These are phyloP conservation scores for Dasypus novemcinctus DNA, from an alignment of 2,113 vertebrate genomes.

Conservation along the genomic window DNA sequence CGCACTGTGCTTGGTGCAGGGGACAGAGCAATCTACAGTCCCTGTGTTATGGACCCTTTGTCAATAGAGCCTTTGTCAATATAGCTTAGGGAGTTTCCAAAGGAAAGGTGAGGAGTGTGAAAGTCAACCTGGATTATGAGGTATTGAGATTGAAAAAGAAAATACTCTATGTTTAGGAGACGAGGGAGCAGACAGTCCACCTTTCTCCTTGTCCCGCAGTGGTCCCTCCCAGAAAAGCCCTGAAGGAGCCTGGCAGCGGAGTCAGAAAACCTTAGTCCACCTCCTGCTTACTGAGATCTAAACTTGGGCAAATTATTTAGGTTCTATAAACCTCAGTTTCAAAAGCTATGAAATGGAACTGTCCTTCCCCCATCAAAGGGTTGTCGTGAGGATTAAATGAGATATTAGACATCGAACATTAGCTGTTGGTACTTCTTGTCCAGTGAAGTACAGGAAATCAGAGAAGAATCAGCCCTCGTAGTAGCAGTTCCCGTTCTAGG, in stretches of 20 bases:
- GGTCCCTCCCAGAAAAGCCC: background rate
- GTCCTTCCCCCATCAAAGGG: background rate
- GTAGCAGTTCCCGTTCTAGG: background rate
- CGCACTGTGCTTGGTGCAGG: background rate
- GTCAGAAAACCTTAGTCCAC: background rate
- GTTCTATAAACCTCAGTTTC: background rate
- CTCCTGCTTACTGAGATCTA: background rate
- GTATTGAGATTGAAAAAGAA: background rate
- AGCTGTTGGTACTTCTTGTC: background rate
- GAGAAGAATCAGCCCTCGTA: background rate
- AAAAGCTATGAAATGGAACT: background rate
- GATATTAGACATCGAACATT: background rate
- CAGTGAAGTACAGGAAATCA: background rate
- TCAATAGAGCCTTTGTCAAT: background rate
- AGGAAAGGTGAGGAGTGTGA: background rate
- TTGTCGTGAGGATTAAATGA: background rate
- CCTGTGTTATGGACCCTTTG: background rate
- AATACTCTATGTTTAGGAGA: background rate
- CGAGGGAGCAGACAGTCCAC: background rate
- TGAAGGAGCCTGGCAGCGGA: background rate
- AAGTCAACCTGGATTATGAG: constrained; percentile 18
- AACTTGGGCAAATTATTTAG: background rate
- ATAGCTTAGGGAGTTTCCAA: background rate
- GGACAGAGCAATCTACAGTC: background rate
- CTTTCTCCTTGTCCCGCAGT: background rate